Base-by-base conservation (phyloP, 2,113 vertebrate species). In the Cyanistes caeruleus region DNA sequence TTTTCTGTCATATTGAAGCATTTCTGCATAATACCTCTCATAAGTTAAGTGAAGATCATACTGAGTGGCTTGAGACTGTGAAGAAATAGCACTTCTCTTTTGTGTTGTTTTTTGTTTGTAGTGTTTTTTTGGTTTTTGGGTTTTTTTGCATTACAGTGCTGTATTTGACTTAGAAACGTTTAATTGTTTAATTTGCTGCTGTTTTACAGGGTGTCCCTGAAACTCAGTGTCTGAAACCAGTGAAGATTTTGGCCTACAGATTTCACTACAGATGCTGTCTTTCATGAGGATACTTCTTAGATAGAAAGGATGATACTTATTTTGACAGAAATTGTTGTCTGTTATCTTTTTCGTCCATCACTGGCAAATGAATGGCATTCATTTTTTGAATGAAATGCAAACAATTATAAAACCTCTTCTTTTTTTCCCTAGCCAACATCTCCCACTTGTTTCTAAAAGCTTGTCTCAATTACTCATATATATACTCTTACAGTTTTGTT, bases 321-420 rank as follows among this genome's bases (percentile, higher is more conserved):
- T 64, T 76, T 76, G 7, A 12, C 5, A 62, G 33, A 48, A 63
- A 25, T n/a, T 68, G 2, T 35, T 63, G 8, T 24, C 14, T 68
- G 5, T 4, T 52, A 23, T 0, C 1, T 68, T 86, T 87, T 87
- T 69, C 1, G 5, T 56, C 9, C 14, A 18, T 10, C 4, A 27
- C 2, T 62, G 11, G 3, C 1, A 39, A 39, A 39, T 39, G 39
- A 39, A 39, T 39, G 39, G 39, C 39, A 12, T 39, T 39, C 74
- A 27, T 24, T 64, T 83, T 80, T 65, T 4, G 2, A 43, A 64
- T n/a, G 5, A 49, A 7, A 79, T 15, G 2, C 2, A 43, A 41
- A 30, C 5, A 10, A 30, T 25, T 31, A 27, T 7, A 27, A 33
- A 59, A 3, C 2, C 1, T 2, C 1, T 10, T 0, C 11, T 17